A percentile compares a stretch with the other conserved stretches of the same genome.
phyloP scores from a whole-genome alignment of 1,140 invertebrate genomes.

The Belonocnema kinseyi region DNA sequence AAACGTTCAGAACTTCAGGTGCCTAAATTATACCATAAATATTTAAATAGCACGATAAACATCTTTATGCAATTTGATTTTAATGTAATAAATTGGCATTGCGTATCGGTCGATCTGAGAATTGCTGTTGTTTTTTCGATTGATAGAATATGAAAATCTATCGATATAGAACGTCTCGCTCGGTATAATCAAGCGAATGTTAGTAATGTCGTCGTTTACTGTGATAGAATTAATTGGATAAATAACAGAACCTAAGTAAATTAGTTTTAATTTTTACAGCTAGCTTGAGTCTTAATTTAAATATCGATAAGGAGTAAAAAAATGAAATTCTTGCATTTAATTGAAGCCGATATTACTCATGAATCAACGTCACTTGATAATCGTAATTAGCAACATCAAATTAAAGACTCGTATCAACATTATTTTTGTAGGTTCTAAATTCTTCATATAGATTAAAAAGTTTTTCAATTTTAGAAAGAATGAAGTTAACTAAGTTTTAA shows the following conservation, averaged over 20 bases:
- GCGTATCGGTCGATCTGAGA: background rate
- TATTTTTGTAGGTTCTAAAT: too few relatives aligned
- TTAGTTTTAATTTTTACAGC: background rate
- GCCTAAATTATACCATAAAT: background rate
- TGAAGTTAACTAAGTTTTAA: too few relatives aligned
- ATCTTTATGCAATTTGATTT: background rate
- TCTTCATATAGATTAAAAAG: too few relatives aligned
- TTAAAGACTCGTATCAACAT: background rate
- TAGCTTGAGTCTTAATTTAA: background rate
- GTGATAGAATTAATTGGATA: slow-evolving; percentile 13
- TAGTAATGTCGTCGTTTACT: background rate
- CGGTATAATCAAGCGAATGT: slow-evolving; percentile 5
- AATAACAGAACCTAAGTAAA: background rate
- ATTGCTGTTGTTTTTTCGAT: background rate
- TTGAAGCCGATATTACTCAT: background rate
- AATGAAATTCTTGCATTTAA: slow-evolving; percentile 24
- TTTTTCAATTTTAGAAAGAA: too few relatives aligned
- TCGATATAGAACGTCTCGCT: slow-evolving; percentile 8
- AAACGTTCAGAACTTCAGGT: too few relatives aligned
- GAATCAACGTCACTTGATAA: background rate
- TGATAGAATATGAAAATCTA: background rate
- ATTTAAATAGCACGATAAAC: background rate
- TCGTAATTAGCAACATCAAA: slow-evolving; percentile 2
- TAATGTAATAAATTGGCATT: background rate
- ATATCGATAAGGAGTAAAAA: background rate